Percentiles rank a stretch among this genome's conserved stretches.
phyloP scores from a whole-genome alignment of 2,888 invertebrate genomes.

The Notodonta dromedarius region DNA sequence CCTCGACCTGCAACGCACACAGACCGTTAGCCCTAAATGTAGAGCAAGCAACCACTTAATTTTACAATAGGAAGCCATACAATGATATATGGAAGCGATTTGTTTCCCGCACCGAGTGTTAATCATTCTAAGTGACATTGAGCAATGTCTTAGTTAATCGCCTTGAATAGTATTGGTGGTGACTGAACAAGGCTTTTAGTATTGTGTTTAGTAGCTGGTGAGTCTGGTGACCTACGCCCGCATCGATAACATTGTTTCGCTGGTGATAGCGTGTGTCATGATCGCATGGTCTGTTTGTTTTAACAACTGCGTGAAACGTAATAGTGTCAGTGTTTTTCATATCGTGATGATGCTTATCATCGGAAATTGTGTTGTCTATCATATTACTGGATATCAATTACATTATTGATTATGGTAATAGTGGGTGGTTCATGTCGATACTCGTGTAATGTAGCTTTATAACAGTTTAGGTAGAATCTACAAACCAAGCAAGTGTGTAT shows the following conservation, averaged over 20 bases:
- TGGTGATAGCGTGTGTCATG: conserved; percentile 35
- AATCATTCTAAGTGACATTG: conserved; percentile 62
- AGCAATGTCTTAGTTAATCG: conserved; percentile 52
- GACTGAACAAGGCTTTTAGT: conserved; percentile 46
- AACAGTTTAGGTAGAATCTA: not conserved
- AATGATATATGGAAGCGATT: conserved; percentile 38
- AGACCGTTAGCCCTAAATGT: conserved; percentile 19
- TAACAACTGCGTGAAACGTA: conserved; percentile 25
- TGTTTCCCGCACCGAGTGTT: conserved; percentile 49
- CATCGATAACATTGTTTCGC: conserved; percentile 57
- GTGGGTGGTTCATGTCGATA: conserved; percentile 7
- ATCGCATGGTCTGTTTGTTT: conserved; percentile 39
- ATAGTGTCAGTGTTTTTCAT: conserved; percentile 34
- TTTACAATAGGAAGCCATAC: conserved; percentile 31
- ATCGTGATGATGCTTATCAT: conserved; percentile 20
- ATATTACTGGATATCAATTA: conserved; percentile 17
- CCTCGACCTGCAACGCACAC: conserved; percentile 33
- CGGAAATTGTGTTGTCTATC: conserved; percentile 13
- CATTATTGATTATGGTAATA: conserved; percentile 8
- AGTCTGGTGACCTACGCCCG: conserved; percentile 40
- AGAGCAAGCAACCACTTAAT: conserved; percentile 27
- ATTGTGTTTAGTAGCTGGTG: conserved; percentile 43
- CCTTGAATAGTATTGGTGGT: conserved; percentile 57
- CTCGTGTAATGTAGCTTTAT: not conserved
- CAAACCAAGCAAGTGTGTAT: not conserved